Percentiles rank a stretch among this genome's conserved stretches.
Evolutionary conservation across 2,888 invertebrate species (phyloP).

Genomic region (Elegia similella): DNA sequence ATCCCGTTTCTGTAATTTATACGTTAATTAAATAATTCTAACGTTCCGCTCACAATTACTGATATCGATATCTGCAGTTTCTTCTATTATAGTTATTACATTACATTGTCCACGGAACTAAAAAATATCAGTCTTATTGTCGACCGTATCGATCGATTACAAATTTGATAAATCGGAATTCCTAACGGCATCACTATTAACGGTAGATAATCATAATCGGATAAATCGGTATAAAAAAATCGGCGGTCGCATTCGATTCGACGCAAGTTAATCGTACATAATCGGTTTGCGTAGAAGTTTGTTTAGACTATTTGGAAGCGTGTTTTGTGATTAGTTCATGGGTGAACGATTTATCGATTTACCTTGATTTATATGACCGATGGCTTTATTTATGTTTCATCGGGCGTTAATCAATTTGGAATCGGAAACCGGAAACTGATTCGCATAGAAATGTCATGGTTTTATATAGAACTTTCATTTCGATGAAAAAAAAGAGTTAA

Average conservation of each 20-base stretch:
- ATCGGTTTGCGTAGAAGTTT: conserved; percentile 55
- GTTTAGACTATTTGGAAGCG: conserved; percentile 46
- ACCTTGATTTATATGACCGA: conserved; percentile 33
- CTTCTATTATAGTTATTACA: not conserved
- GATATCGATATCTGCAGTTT: not conserved
- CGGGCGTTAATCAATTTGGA: conserved; percentile 35
- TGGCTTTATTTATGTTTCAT: conserved; percentile 36
- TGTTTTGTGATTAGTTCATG: conserved; percentile 46
- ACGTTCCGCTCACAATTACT: not conserved
- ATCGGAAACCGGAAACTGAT: conserved; percentile 21
- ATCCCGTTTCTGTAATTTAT: not conserved
- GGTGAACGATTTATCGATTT: conserved; percentile 44
- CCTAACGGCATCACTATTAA: conserved; percentile 67
- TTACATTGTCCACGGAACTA: not conserved
- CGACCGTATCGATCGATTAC: conserved; percentile 33
- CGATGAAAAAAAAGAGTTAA: no score
- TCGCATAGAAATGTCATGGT: not conserved
- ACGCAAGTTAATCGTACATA: conserved; percentile 63
- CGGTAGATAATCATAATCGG: conserved; percentile 69
- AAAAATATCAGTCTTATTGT: conserved; percentile 30
- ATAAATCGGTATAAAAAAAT: conserved; percentile 58
- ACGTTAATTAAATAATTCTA: not conserved
- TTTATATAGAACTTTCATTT: no score
- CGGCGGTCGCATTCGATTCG: conserved; percentile 52
- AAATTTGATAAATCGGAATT: conserved; percentile 61